Percentiles rank a stretch among this genome's conserved stretches.
These are phyloP conservation scores for Saguinus imperator DNA, from an alignment of 2,113 vertebrate genomes.

Conservation along the genomic window DNA sequence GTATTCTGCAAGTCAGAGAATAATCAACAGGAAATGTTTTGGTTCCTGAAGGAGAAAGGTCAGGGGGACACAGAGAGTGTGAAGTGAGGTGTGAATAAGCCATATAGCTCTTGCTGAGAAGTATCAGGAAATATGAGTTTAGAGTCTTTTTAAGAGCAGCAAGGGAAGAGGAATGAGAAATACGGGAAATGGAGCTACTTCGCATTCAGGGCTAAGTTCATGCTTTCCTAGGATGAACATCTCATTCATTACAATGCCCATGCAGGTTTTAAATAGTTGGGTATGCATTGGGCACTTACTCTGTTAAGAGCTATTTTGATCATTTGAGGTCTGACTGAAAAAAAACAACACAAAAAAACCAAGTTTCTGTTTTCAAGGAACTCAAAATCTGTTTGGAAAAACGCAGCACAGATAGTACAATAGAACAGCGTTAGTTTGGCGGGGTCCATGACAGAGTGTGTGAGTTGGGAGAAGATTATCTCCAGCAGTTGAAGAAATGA, in stretches of 20 bases:
- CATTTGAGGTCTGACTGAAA: background rate
- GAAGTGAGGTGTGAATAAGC: background rate
- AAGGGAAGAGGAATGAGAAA: background rate
- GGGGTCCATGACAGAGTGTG: accelerated
- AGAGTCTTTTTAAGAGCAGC: background rate
- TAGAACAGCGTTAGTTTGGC: background rate
- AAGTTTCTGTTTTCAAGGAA: background rate
- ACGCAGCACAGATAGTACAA: background rate
- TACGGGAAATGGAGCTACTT: background rate
- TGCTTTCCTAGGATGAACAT: background rate
- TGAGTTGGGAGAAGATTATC: background rate
- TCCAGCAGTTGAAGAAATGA: background rate
- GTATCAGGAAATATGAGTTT: background rate
- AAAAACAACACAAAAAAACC: background rate
- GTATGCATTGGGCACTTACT: background rate
- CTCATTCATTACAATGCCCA: background rate
- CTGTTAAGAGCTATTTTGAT: background rate
- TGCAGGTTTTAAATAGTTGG: background rate
- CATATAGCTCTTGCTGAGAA: background rate
- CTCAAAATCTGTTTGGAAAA: background rate
- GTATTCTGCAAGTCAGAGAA: background rate
- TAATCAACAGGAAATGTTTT: background rate
- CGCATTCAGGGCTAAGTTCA: background rate
- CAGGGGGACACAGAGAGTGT: background rate
- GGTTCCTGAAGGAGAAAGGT: background rate